phyloP scores from a whole-genome alignment of 2,113 vertebrate species.

The Tympanuchus pallidicinctus region DNA sequence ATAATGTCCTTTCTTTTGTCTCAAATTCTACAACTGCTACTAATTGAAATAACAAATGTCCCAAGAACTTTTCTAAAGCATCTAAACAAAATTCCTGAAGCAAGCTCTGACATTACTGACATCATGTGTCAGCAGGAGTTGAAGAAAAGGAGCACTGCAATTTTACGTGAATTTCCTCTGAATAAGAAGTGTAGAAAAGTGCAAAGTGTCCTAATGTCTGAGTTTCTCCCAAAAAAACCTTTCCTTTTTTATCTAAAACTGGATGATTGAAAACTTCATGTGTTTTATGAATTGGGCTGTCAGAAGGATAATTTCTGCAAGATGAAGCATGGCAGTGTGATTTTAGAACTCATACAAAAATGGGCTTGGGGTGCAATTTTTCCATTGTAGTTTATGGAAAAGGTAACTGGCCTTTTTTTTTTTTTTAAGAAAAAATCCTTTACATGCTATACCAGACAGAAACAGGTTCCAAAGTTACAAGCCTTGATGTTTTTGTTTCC shows the following conservation, averaged over 20 bases:
- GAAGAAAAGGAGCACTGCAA: not conserved
- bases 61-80: not conserved
- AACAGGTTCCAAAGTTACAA: not conserved
- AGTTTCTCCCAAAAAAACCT: not conserved
- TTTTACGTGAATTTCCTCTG: not conserved
- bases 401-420: not conserved
- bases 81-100: not conserved
- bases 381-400: not conserved
- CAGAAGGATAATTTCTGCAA: not conserved
- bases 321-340: not conserved
- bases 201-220: not conserved
- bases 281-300: not conserved
- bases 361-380: not conserved
- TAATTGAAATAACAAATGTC: not conserved
- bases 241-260: not conserved
- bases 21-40: not conserved
- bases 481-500: not conserved
- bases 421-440: not conserved
- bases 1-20: not conserved
- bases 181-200: not conserved
- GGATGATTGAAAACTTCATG: not conserved
- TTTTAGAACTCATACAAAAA: not conserved
- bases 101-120: not conserved
- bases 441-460: not conserved
- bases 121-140: not conserved